Conservation (phyloP, 2,113 vertebrate genomes). For the Eleginops maclovinus region DNA sequence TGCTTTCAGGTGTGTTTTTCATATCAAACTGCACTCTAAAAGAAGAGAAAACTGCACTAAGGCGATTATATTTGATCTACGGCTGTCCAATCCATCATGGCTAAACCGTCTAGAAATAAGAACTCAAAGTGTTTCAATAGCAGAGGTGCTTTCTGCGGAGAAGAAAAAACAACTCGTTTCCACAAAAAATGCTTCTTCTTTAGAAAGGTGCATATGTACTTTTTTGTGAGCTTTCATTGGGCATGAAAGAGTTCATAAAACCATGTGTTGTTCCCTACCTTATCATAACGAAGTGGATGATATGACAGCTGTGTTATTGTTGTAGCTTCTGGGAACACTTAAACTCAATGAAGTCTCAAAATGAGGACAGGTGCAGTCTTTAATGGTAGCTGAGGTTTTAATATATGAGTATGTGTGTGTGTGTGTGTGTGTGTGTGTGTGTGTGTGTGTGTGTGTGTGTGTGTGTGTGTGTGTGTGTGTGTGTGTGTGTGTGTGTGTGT, state of each 20-base stretch:
- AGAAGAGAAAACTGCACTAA: conserved; percentile 31
- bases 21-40: conserved; percentile 6
- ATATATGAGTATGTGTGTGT: background rate
- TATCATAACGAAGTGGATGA: conserved; percentile 12
- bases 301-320: background rate
- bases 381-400: background rate
- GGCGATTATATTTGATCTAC: conserved; percentile 52
- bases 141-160: background rate
- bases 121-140: conserved; percentile 22
- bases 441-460: no score
- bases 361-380: conserved; percentile 10
- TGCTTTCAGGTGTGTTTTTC: conserved; percentile 37
- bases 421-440: background rate
- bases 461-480: background rate
- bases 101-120: conserved; percentile 42
- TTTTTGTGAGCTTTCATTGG: background rate
- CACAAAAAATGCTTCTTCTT: background rate
- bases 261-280: conserved; percentile 10
- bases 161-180: background rate
- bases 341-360: conserved; percentile 22
- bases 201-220: conserved; percentile 4
- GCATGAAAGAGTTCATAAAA: conserved; percentile 26
- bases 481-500: background rate
- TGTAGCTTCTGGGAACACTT: conserved; percentile 9
- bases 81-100: conserved; percentile 52